These are phyloP conservation scores for Rallus limicola DNA, from an alignment of 2,113 vertebrate species.

Conservation along the genomic window DNA sequence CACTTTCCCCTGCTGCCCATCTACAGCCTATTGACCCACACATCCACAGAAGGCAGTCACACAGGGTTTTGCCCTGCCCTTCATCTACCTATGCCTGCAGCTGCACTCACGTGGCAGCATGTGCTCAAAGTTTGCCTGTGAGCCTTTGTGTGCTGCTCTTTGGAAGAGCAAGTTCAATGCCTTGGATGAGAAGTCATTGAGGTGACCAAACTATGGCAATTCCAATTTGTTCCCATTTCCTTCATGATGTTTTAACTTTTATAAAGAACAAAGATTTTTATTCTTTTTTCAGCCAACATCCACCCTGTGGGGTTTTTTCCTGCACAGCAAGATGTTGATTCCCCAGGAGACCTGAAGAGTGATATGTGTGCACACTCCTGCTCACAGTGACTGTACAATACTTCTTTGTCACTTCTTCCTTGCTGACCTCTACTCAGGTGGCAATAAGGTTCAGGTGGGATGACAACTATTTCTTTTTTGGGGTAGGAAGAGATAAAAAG, in stretches of 20 bases:
- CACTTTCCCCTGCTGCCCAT: background rate
- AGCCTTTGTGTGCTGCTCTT: background rate
- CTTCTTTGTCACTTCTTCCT: background rate
- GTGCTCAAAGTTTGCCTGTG: background rate
- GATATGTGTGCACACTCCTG: background rate
- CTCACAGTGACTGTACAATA: rapidly evolving
- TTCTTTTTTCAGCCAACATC: background rate
- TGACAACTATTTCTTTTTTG: background rate
- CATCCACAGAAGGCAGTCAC: background rate
- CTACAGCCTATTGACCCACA: background rate
- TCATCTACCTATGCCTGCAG: background rate
- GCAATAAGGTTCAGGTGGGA: background rate
- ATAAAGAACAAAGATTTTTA: background rate
- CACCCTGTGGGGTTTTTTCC: background rate
- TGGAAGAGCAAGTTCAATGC: background rate
- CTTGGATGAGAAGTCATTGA: background rate
- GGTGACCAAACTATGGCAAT: background rate
- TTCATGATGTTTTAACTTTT: background rate
- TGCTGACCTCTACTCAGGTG: background rate
- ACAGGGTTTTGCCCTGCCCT: background rate
- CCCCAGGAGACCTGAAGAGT: rapidly evolving
- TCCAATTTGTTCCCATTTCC: background rate
- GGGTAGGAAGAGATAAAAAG: background rate
- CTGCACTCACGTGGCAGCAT: background rate
- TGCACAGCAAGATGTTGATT: background rate